phyloP scores from a whole-genome alignment of 2,113 vertebrate species.

The Paraplagusia blochii region DNA sequence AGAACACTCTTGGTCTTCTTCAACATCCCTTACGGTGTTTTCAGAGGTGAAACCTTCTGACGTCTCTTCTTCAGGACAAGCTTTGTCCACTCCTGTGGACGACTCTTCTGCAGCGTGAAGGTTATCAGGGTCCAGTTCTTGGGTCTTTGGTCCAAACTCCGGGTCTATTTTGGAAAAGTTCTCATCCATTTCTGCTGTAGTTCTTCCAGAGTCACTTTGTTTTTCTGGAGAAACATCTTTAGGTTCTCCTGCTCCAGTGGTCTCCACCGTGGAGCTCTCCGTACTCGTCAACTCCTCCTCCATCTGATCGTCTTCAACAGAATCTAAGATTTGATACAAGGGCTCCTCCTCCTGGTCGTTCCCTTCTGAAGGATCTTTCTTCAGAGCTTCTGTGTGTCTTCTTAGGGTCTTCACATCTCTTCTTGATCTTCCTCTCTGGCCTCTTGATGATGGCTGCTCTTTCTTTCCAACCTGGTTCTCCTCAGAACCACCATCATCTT shows the following conservation, averaged over 20 bases:
- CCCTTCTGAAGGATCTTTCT: not conserved
- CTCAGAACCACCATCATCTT: slow-evolving; percentile 24
- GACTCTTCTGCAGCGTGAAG: not conserved
- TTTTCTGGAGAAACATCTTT: too few species aligned
- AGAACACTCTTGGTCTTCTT: not conserved
- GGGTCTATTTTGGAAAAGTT: too few species aligned
- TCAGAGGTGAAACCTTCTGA: not conserved
- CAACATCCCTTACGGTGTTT: not conserved
- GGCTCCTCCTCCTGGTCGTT: slow-evolving; percentile 34
- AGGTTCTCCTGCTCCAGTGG: not conserved
- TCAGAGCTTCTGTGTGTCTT: not conserved
- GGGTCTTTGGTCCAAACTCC: too few species aligned
- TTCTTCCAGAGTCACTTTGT: too few species aligned
- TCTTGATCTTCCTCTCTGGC: slow-evolving; percentile 22
- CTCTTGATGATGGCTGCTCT: not conserved
- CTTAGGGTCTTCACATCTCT: slow-evolving; percentile 12
- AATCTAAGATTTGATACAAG: slow-evolving; percentile 37
- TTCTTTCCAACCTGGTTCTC: slow-evolving; percentile 9
- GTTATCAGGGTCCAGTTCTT: not conserved
- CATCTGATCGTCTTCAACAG: slow-evolving; percentile 37
- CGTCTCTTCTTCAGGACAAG: not conserved
- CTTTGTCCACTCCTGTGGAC: not conserved
- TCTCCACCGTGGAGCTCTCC: not conserved
- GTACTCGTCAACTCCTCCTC: slow-evolving; percentile 11
- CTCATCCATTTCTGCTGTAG: too few species aligned